phyloP scores from a whole-genome alignment of 2,113 vertebrate genomes.

The Micromys minutus region DNA sequence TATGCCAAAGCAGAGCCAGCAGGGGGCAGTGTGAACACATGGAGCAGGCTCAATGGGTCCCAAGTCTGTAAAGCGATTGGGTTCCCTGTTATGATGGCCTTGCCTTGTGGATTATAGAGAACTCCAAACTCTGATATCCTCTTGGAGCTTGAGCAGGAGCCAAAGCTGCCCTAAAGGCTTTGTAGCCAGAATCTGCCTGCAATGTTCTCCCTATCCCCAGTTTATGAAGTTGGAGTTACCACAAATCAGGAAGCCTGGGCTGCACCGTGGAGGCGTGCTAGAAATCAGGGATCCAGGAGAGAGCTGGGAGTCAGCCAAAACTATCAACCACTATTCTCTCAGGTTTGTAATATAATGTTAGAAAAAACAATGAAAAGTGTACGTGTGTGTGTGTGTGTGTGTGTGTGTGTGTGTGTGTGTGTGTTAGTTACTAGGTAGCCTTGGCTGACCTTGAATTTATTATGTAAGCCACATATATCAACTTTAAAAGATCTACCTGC shows the following conservation, averaged over 20 bases:
- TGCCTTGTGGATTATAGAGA: background rate
- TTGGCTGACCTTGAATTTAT: background rate
- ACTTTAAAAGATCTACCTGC: background rate
- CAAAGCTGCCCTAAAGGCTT: conserved; percentile 67
- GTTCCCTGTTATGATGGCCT: background rate
- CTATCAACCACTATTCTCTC: background rate
- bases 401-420: background rate
- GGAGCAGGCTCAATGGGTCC: background rate
- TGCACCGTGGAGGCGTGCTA: background rate
- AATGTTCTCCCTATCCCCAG: background rate
- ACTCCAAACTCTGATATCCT: background rate
- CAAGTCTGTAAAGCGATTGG: background rate
- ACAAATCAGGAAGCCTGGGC: background rate
- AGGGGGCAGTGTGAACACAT: conserved; percentile 24
- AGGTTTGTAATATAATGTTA: background rate
- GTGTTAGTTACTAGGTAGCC: background rate
- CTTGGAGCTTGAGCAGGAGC: conserved; percentile 76
- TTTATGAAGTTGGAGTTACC: background rate
- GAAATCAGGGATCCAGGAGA: background rate
- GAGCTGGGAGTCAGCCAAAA: background rate
- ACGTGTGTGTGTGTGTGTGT: background rate
- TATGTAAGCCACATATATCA: too few species aligned
- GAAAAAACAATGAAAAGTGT: background rate
- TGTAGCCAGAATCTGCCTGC: conserved; percentile 45
- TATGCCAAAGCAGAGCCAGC: background rate